Conservation (phyloP, 2,113 vertebrate species). For the Drymodes brunneopygia region DNA sequence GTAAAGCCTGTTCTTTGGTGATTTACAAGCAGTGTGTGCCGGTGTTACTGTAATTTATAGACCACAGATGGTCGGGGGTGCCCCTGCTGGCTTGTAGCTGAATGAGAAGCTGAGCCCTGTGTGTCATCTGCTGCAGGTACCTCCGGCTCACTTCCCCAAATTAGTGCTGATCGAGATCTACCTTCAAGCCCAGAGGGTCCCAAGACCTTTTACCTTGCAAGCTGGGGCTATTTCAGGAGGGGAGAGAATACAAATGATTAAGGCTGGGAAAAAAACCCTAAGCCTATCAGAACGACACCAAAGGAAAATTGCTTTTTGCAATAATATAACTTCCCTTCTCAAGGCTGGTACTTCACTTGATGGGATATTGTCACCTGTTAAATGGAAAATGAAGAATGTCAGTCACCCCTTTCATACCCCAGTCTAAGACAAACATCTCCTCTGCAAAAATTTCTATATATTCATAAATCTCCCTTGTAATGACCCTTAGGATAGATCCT, state of each 20-base stretch:
- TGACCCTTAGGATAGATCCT: background rate
- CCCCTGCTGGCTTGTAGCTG: conserved; percentile 76
- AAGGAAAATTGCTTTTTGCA: background rate
- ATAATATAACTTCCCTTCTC: background rate
- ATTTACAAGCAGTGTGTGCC: conserved; percentile 80
- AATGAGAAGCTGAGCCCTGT: conserved; percentile 70
- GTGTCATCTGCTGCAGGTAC: conserved; percentile 72
- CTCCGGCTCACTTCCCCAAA: conserved; percentile 66
- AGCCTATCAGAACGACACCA: background rate
- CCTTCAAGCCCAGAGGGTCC: conserved; percentile 30
- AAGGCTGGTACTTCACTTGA: background rate
- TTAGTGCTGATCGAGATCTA: conserved; percentile 34
- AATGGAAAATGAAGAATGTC: background rate
- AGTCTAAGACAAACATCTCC: background rate
- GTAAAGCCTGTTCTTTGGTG: conserved; percentile 76
- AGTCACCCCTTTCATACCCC: background rate
- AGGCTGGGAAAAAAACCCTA: background rate
- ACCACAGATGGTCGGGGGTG: conserved; percentile 77
- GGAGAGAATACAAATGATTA: background rate
- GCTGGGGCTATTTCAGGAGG: background rate
- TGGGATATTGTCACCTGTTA: background rate
- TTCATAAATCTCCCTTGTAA: background rate
- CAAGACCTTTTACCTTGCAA: background rate
- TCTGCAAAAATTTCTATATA: background rate
- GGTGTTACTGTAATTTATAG: conserved; percentile 81